phyloP scores from a whole-genome alignment of 1,140 invertebrate species.

The Platyscapa corneri region DNA sequence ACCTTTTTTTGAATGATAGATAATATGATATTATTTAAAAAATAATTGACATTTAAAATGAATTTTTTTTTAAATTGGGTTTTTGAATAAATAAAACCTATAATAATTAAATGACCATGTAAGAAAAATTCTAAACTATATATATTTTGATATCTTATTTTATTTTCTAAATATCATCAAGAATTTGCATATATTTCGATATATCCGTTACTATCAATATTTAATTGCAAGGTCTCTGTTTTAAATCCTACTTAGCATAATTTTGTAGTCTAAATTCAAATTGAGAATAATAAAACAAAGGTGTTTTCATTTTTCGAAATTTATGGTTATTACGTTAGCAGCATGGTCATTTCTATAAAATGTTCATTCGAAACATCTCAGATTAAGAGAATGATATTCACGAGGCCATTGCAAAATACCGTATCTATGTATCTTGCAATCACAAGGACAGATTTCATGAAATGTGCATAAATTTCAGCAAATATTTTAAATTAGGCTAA shows the following conservation, averaged over 20 bases:
- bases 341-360: background rate
- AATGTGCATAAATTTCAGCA: background rate
- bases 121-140: no score
- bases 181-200: no score
- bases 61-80: no score
- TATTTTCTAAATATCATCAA: no score
- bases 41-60: no score
- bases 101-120: no score
- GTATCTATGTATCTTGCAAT: background rate
- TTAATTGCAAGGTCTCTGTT: background rate
- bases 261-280: background rate
- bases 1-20: no score
- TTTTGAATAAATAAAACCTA: no score
- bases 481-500: background rate
- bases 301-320: background rate
- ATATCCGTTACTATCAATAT: background rate
- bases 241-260: background rate
- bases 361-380: background rate
- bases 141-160: no score
- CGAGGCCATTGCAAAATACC: background rate
- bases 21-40: no score
- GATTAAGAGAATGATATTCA: background rate
- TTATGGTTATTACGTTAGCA: background rate
- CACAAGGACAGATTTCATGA: constrained; percentile 11
- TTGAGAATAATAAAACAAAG: background rate